Percentiles rank a stretch among this genome's conserved stretches.
These are phyloP conservation scores for Setophaga petechia DNA, from an alignment of 2,113 vertebrate genomes.

Conservation along the genomic window DNA sequence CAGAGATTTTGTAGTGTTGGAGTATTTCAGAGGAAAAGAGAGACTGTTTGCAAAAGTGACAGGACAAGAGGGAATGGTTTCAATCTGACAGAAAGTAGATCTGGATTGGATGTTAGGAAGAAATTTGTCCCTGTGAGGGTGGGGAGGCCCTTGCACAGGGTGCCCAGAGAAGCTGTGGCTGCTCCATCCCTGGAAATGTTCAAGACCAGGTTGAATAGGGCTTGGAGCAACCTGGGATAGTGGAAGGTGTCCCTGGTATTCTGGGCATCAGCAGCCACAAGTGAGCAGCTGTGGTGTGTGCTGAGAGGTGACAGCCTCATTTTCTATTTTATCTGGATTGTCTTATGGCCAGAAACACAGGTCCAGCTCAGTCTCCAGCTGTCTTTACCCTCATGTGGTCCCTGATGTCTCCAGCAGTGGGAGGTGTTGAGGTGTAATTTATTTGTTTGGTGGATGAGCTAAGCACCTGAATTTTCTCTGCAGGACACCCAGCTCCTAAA, in stretches of 20 bases:
- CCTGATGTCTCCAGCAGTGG: neutral
- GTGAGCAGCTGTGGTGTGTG: neutral
- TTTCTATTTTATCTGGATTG: neutral
- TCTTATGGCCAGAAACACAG: neutral
- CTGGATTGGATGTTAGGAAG: neutral
- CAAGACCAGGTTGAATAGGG: rapidly evolving
- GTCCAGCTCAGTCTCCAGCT: neutral
- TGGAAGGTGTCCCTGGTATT: neutral
- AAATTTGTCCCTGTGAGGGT: neutral
- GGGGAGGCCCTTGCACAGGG: rapidly evolving
- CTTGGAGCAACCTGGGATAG: neutral
- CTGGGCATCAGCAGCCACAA: neutral
- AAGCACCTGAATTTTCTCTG: neutral
- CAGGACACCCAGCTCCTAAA: conserved; percentile 51
- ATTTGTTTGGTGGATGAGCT: neutral
- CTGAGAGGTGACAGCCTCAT: neutral
- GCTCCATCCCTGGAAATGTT: neutral
- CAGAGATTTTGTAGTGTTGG: neutral
- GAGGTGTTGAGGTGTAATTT: neutral
- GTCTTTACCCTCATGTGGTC: neutral
- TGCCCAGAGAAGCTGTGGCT: neutral
- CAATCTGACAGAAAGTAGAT: neutral
- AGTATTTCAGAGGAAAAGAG: neutral
- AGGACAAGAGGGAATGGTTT: neutral
- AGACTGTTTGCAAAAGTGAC: neutral